A percentile compares a stretch with the other conserved stretches of the same genome.
Evolutionary conservation across 2,113 vertebrate genomes (phyloP).

Genomic region (Esox niger): DNA sequence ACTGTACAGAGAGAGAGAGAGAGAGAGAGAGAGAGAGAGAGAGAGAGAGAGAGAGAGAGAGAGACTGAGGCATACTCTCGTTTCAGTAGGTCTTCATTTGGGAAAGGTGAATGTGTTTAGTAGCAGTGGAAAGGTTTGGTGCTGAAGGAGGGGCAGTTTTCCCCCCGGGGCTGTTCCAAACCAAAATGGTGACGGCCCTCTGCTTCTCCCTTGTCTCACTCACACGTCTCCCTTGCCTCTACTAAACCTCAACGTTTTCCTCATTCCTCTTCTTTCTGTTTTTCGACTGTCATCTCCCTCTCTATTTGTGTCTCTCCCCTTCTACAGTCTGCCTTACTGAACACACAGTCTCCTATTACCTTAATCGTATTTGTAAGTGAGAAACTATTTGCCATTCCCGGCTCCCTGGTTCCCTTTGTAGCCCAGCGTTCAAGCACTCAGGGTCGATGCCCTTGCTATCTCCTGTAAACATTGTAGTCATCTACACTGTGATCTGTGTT

Average conservation of each 20-base stretch:
- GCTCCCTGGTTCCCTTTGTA: not conserved
- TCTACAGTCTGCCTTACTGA: conserved; percentile 22
- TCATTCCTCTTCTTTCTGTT: conserved; percentile 17
- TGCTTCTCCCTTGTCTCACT: conserved; percentile 17
- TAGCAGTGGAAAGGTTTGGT: not conserved
- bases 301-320: conserved; percentile 4
- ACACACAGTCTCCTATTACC: conserved; percentile 48
- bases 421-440: not conserved
- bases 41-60: not conserved
- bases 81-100: not conserved
- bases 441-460: not conserved
- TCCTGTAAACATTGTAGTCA: conserved; percentile 26
- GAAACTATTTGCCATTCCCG: conserved; percentile 7
- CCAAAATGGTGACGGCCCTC: not conserved
- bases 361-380: conserved; percentile 41
- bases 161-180: not conserved
- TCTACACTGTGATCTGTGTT: conserved; percentile 42
- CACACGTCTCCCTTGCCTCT: conserved; percentile 13
- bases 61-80: not conserved
- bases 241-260: conserved; percentile 18
- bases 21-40: not conserved
- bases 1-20: not conserved
- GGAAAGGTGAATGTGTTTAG: not conserved
- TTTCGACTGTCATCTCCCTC: conserved; percentile 12
- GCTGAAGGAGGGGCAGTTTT: not conserved